Conservation (phyloP, 2,797 vertebrate genomes). For the Pangasius macronema region DNA sequence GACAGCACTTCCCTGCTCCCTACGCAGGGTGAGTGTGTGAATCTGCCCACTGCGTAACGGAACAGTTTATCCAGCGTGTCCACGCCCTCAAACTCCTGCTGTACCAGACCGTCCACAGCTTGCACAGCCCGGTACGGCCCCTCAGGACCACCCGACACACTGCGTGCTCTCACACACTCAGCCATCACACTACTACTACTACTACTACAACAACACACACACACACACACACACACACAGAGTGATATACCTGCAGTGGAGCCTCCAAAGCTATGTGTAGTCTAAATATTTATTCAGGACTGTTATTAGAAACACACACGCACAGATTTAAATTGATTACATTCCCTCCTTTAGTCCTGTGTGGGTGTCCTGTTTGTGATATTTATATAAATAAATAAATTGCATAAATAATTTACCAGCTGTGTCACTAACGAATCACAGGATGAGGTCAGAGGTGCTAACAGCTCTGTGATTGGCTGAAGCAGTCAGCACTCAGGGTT, state of each 20-base stretch:
- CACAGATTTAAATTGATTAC: not conserved
- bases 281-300: slow-evolving; percentile 64
- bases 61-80: slow-evolving; percentile 86
- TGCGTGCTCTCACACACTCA: slow-evolving; percentile 76
- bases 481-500: not conserved
- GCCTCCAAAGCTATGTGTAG: slow-evolving; percentile 18
- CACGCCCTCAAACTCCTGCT: slow-evolving; percentile 78
- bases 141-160: slow-evolving; percentile 76
- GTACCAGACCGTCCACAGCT: slow-evolving; percentile 75
- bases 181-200: slow-evolving; percentile 37
- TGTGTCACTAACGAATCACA: not conserved
- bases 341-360: not conserved
- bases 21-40: slow-evolving; percentile 78
- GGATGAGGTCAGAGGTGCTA: not conserved
- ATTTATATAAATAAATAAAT: not conserved
- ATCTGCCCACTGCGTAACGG: slow-evolving; percentile 76
- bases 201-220: no score
- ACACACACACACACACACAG: slow-evolving; percentile 7
- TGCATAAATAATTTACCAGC: not conserved
- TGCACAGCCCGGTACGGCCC: slow-evolving; percentile 83
- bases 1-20: slow-evolving; percentile 82
- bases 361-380: not conserved
- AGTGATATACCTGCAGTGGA: slow-evolving; percentile 10
- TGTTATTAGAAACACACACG: not conserved
- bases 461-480: not conserved